Base-by-base conservation (phyloP, 1,140 invertebrate genomes). In the Ruditapes philippinarum region DNA sequence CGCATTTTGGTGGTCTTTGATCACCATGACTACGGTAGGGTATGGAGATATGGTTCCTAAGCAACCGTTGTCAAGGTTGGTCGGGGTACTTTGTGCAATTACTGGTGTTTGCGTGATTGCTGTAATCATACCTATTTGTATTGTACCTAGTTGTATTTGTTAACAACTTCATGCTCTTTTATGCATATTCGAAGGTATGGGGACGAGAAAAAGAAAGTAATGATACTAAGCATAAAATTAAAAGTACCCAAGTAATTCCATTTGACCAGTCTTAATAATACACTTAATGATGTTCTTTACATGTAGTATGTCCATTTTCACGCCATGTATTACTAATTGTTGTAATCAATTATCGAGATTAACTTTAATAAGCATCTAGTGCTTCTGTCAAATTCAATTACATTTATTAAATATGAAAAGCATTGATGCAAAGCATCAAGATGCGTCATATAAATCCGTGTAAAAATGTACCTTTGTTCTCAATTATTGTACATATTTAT, bases 11-110 rank as follows among this genome's bases (percentile, higher is more conserved):
- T 99, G 98, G 98, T 98, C 98, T n/a, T 96, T 99, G 94, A 98
- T 99, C 89, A 99, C 99, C 60, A 99, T 99, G 98, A 99, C 98
- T 90, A 99, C 99, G 0, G 98, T 99, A 36, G 98, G 98, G 28
- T 99, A 99, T 95, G 98, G 98, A 38, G 94, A 95, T 65, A 85
- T 94, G 12, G 45, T 60, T 38, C 92, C 92, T 12, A 91, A 70
- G 80, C 78, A 78, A n/a, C 36, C 54, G 4, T 82, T 94, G 51
- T 95, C 95, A 12, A 95, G 95, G 54, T 28, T 95, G 90, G 97
- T 98, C 25, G 98, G 98, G 0, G 97, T 97, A 0, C 95, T 98
- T 0, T 98, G 98, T 95, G 98, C 98, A 2, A 94, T 99, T 17
- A 97, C 98, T 17, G 98, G 98, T 25, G 98, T 98, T 51, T 96